These are phyloP conservation scores for Caenorhabditis sp. DNA, from an alignment of 2,888 invertebrate genomes.

Conservation along the genomic window DNA sequence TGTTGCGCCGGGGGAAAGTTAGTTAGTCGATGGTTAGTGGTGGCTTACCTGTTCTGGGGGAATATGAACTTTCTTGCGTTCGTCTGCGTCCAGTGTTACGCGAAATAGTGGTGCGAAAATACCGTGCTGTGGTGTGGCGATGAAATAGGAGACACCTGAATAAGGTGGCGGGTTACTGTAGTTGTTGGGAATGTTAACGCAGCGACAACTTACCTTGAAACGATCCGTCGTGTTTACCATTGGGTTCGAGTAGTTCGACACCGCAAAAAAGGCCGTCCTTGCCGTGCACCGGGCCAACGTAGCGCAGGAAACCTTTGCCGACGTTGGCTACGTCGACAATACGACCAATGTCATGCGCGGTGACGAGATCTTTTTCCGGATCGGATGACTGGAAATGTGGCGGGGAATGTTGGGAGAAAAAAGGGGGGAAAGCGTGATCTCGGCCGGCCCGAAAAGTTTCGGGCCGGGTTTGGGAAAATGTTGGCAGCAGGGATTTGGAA, in stretches of 20 bases:
- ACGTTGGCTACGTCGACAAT: conserved; percentile 45
- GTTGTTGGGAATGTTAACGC: neutral
- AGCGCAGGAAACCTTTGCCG: conserved; percentile 74
- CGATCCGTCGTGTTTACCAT: conserved; percentile 78
- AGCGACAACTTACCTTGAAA: conserved; percentile 49
- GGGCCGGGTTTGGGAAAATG: too few species aligned
- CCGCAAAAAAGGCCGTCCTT: conserved; percentile 78
- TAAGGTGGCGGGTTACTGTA: neutral
- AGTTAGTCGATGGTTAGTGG: neutral
- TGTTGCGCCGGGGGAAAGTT: conserved; percentile 15
- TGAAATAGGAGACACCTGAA: conserved; percentile 77
- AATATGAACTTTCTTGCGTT: conserved; percentile 8
- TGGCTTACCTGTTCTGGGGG: conserved; percentile 11
- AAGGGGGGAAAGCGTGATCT: neutral
- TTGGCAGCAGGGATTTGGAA: too few species aligned
- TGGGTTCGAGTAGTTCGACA: conserved; percentile 75
- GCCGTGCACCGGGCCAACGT: conserved; percentile 76
- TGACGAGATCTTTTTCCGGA: conserved; percentile 39
- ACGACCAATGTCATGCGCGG: conserved; percentile 43
- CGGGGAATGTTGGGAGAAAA: neutral
- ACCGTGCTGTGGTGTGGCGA: conserved; percentile 76
- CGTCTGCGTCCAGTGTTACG: conserved; percentile 27
- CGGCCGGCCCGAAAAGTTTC: too few species aligned
- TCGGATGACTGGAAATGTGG: conserved; percentile 43
- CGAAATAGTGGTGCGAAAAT: conserved; percentile 76